Conservation (phyloP, 2,797 vertebrate species). For the Pseudomugil gertrudae region DNA sequence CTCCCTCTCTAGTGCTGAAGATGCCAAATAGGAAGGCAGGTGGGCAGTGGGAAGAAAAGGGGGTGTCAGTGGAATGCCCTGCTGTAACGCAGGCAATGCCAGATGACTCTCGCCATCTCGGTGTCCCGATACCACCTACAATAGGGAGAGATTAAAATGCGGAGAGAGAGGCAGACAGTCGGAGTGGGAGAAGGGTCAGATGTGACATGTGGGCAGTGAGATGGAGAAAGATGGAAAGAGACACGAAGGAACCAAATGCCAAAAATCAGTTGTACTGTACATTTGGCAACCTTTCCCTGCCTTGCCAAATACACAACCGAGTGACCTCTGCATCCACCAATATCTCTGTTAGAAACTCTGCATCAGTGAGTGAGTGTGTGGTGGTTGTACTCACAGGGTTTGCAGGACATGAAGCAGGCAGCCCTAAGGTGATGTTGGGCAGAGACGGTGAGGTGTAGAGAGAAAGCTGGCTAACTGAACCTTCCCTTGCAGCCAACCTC, state of each 20-base stretch:
- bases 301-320: slow-evolving; percentile 2
- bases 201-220: slow-evolving; percentile 41
- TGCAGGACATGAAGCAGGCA: slow-evolving; percentile 90
- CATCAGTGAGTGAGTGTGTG: not conserved
- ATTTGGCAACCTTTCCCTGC: not conserved
- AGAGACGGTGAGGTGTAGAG: slow-evolving; percentile 97
- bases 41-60: slow-evolving; percentile 89
- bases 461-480: slow-evolving; percentile 90
- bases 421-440: slow-evolving; percentile 96
- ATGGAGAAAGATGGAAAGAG: slow-evolving; percentile 25
- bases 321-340: slow-evolving; percentile 1
- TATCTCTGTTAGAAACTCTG: slow-evolving; percentile 6
- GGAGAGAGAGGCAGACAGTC: slow-evolving; percentile 17
- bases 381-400: slow-evolving; percentile 82
- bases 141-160: slow-evolving; percentile 17
- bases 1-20: slow-evolving; percentile 88
- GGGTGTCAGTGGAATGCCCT: slow-evolving; percentile 86
- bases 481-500: slow-evolving; percentile 88
- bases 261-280: slow-evolving; percentile 20
- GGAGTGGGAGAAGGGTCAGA: slow-evolving; percentile 34
- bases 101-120: slow-evolving; percentile 89
- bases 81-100: slow-evolving; percentile 85
- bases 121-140: slow-evolving; percentile 86
- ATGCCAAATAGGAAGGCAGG: slow-evolving; percentile 91
- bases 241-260: slow-evolving; percentile 4